Conservation (phyloP, 2,888 invertebrate genomes). For the Acronicta psi region DNA sequence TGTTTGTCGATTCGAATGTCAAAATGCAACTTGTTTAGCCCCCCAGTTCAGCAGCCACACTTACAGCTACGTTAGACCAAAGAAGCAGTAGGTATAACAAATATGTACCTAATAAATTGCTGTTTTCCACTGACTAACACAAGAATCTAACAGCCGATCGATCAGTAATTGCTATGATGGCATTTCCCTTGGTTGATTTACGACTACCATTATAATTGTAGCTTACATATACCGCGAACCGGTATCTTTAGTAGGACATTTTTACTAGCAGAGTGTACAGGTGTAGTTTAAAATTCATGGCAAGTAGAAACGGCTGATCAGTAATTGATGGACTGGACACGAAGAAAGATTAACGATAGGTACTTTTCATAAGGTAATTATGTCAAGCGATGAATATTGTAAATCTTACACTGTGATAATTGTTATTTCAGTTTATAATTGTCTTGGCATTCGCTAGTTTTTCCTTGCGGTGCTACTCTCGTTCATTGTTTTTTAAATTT, state of each 20-base stretch:
- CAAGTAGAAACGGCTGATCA: slow-evolving; percentile 13
- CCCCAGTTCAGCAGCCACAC: too few relatives aligned
- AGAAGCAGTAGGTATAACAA: neutral
- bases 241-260: slow-evolving; percentile 47
- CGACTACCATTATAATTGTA: slow-evolving; percentile 64
- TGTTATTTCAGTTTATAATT: neutral
- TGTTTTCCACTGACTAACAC: slow-evolving; percentile 35
- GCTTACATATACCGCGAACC: slow-evolving; percentile 40
- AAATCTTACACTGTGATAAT: neutral
- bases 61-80: too few relatives aligned
- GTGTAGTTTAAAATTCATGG: slow-evolving; percentile 35
- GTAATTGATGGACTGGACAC: slow-evolving; percentile 34
- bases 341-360: slow-evolving; percentile 22
- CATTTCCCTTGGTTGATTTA: slow-evolving; percentile 72
- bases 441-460: too few relatives aligned
- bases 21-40: too few relatives aligned
- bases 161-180: slow-evolving; percentile 70
- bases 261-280: slow-evolving; percentile 30
- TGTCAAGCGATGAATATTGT: slow-evolving; percentile 34
- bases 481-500: neutral
- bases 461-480: too few relatives aligned
- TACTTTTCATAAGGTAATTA: slow-evolving; percentile 29
- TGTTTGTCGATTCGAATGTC: too few relatives aligned
- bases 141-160: slow-evolving; percentile 62
- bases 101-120: slow-evolving; percentile 12